Percentiles rank a stretch among this genome's conserved stretches.
Evolutionary conservation across 2,888 invertebrate genomes (phyloP).

Genomic region (Beris morrisii): DNA sequence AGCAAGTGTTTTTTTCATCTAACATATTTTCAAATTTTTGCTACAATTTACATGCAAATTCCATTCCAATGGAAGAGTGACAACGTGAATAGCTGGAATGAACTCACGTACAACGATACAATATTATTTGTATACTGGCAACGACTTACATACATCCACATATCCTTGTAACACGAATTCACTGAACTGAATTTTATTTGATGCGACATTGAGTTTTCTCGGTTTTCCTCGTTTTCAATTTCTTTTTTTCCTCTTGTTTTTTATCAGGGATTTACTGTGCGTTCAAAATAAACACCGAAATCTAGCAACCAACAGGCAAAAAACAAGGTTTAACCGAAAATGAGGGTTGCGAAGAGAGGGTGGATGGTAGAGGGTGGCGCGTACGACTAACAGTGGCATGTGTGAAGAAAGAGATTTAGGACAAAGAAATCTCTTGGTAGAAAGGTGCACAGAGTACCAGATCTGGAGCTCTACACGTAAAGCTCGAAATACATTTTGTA

Average conservation of each 20-base stretch:
- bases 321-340: too few relatives aligned
- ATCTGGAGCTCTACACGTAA: background rate
- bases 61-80: too few relatives aligned
- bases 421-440: constrained; percentile 8
- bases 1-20: too few relatives aligned
- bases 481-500: constrained; percentile 33
- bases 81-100: too few relatives aligned
- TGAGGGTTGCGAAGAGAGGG: too few relatives aligned
- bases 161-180: constrained; percentile 32
- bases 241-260: constrained; percentile 4
- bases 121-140: too few relatives aligned
- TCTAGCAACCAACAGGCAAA: constrained; percentile 1
- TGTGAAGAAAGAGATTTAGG: background rate
- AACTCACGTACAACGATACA: too few relatives aligned
- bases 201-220: constrained; percentile 28
- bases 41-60: too few relatives aligned
- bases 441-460: background rate
- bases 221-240: constrained; percentile 5
- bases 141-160: background rate
- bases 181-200: constrained; percentile 35
- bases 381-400: background rate
- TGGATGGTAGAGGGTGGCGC: too few relatives aligned
- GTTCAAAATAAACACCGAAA: constrained; percentile 26
- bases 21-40: too few relatives aligned
- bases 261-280: background rate